Base-by-base conservation (phyloP, 2,888 invertebrate genomes). In the Heliconius hortense region DNA sequence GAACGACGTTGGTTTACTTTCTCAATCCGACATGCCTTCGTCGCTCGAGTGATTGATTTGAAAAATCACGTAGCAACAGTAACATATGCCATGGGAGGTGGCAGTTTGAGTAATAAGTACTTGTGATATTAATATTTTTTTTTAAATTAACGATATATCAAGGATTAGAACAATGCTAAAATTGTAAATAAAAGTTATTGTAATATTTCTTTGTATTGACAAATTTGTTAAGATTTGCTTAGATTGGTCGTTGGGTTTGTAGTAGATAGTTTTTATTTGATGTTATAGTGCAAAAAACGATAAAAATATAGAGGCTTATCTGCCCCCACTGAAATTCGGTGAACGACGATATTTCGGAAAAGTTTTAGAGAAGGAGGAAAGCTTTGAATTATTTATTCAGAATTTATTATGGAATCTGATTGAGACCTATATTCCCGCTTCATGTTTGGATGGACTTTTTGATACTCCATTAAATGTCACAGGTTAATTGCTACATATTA, bases 1-100 rank as follows among this genome's bases (percentile, higher is more conserved):
- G 85, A 92, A 77, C 84, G 88, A 39, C 85, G 90, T 66, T 93
- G 92, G 90, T 71, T 93, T 11, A 82, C 90, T 0, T 94, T 93
- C 77, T 87, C 91, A 5, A 90, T 94, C 28, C 81, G 85, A 1
- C 92, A 93, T 73, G 80, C 82, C 1, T 87, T 92, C 75, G 88
- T 92, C 5, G 88, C 91, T 5, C 85, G 88, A 78, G 92, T 91
- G 0, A 73, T 64, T 15, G 88, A 91, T 0, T 79, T 92, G 48
- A 80, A 81, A 21, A 74, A 78, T 10, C 83, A 84, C 72, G 79
- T 84, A 7, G 86, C 85, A 2, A 86, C 86, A 2, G 81, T 91
- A 3, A 82, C 79, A 5, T 85, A 88, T 43, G 76, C 78, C 35
- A 24, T 80, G 43, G 91, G 91, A 59, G 48, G 85, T 2, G 85